Percentiles rank a stretch among this genome's conserved stretches.
Evolutionary conservation across 2,888 invertebrate species (phyloP).

Genomic region (Phorcus lineatus): DNA sequence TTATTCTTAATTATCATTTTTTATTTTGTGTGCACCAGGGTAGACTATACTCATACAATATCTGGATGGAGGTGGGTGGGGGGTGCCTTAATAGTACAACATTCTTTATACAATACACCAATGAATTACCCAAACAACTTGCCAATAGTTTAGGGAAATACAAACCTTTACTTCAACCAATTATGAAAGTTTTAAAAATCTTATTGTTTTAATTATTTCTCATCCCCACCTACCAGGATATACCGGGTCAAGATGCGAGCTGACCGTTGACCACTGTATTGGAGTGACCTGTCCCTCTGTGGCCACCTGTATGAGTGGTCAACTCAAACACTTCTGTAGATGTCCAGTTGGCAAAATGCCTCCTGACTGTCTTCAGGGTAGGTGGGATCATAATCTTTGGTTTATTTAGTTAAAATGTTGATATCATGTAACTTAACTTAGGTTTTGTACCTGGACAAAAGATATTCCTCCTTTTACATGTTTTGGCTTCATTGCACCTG

Average conservation of each 20-base stretch:
- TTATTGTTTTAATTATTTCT: too few relatives aligned
- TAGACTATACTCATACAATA: too few relatives aligned
- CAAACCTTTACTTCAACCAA: too few relatives aligned
- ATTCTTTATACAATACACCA: too few relatives aligned
- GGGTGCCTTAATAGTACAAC: too few relatives aligned
- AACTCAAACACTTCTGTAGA: constrained; percentile 42
- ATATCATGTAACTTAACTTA: neutral
- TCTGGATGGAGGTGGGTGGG: too few relatives aligned
- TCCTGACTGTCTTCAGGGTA: neutral
- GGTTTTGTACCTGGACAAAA: too few relatives aligned
- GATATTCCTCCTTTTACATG: neutral
- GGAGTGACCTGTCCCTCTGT: constrained; percentile 47
- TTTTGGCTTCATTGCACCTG: neutral
- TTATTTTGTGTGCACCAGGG: too few relatives aligned
- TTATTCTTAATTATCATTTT: too few relatives aligned
- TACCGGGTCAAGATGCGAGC: constrained; percentile 43
- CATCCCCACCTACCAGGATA: neutral
- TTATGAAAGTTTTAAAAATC: too few relatives aligned
- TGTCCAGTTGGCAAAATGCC: constrained; percentile 46
- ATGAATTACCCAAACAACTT: too few relatives aligned
- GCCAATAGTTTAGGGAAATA: too few relatives aligned
- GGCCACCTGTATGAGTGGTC: constrained; percentile 41
- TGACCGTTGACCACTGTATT: constrained; percentile 43
- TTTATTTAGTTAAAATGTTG: neutral
- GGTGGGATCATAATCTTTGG: neutral